phyloP scores from a whole-genome alignment of 30 jellyfish, hydroid and myxozoan genomes.

The Nemopilema nomurai region DNA sequence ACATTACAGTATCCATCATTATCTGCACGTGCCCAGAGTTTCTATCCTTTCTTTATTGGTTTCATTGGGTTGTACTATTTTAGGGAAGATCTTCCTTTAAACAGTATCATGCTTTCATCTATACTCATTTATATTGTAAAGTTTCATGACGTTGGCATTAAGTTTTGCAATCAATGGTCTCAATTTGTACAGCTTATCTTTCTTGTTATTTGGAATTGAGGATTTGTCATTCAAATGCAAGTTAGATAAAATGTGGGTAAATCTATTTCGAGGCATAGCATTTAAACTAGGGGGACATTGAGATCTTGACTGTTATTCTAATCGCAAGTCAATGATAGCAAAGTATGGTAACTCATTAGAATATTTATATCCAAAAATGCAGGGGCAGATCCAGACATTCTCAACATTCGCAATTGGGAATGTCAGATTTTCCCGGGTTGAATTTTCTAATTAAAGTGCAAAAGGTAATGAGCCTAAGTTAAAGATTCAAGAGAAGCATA shows the following conservation, averaged over 20 bases:
- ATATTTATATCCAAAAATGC: conserved; percentile 44
- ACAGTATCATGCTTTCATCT: conserved; percentile 83
- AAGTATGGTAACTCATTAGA: conserved; percentile 43
- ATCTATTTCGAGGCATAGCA: conserved; percentile 27
- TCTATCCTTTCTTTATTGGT: conserved; percentile 85
- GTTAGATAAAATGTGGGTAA: conserved; percentile 8
- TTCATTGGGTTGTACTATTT: conserved; percentile 85
- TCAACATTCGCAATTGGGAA: too few species aligned
- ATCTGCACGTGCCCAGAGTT: conserved; percentile 83
- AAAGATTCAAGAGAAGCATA: too few species aligned
- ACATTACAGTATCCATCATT: conserved; percentile 44
- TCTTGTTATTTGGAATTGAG: neutral
- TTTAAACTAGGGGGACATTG: conserved; percentile 37
- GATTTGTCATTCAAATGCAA: conserved; percentile 32
- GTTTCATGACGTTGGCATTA: conserved; percentile 47
- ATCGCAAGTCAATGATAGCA: conserved; percentile 35
- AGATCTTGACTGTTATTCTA: conserved; percentile 53
- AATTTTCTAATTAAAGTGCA: too few species aligned
- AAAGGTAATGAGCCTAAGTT: too few species aligned
- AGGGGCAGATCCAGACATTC: too few species aligned
- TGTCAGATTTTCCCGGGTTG: too few species aligned
- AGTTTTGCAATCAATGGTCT: conserved; percentile 64
- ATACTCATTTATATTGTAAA: conserved; percentile 67
- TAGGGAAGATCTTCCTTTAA: conserved; percentile 79
- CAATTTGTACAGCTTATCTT: conserved; percentile 37